These are phyloP conservation scores for Plecturocebus donacophilus DNA, from an alignment of 2,113 vertebrate species.

Conservation along the genomic window DNA sequence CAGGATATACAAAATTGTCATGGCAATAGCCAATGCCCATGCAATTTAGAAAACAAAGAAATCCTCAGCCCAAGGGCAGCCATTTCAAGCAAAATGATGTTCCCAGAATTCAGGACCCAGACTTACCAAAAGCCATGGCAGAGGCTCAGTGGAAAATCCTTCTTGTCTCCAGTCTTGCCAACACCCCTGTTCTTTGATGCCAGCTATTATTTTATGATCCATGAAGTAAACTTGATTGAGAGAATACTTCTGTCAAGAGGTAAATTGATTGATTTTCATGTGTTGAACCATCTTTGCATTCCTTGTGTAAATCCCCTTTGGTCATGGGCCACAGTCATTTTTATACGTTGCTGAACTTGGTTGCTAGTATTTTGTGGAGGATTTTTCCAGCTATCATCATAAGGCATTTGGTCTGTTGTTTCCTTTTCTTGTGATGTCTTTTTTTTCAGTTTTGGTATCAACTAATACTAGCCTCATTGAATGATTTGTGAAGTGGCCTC, in stretches of 20 bases:
- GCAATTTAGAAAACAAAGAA: conserved; percentile 20
- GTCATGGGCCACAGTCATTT: neutral
- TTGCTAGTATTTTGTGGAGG: neutral
- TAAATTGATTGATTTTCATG: conserved; percentile 8
- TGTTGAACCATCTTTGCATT: neutral
- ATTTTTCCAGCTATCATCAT: neutral
- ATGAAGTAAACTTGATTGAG: conserved; percentile 1
- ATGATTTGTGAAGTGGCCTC: neutral
- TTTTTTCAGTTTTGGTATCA: conserved; percentile 3
- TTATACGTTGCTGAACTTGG: neutral
- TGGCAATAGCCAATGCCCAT: neutral
- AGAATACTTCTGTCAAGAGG: neutral
- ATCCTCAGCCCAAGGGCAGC: neutral
- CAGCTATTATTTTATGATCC: conserved; percentile 26
- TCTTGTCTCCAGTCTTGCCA: neutral
- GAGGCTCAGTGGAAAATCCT: conserved; percentile 3
- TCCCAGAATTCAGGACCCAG: neutral
- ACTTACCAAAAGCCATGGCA: neutral
- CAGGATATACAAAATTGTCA: neutral
- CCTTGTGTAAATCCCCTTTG: neutral
- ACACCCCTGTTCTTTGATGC: neutral
- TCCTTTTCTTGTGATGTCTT: neutral
- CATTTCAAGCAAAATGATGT: conserved; percentile 11
- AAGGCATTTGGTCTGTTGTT: neutral
- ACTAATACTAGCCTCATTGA: neutral